These are phyloP conservation scores for Leptopilina syphax DNA, from an alignment of 2,888 invertebrate species.

Conservation along the genomic window DNA sequence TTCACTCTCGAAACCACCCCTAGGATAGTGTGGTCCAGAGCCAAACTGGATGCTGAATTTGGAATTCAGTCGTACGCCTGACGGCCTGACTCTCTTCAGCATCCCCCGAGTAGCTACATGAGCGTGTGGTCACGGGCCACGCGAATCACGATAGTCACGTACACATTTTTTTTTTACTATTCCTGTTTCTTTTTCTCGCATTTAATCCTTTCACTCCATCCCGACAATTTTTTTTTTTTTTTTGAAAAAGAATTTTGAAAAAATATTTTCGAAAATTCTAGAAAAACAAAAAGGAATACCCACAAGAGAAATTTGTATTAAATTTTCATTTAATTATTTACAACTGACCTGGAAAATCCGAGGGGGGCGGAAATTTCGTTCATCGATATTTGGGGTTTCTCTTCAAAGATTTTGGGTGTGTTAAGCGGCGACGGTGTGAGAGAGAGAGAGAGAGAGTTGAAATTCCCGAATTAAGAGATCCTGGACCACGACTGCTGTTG, in stretches of 20 bases:
- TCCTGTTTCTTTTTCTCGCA: too few species aligned
- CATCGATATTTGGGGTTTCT: background rate
- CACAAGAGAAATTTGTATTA: background rate
- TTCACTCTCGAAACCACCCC: conserved; percentile 49
- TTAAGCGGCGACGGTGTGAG: background rate
- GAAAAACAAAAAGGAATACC: background rate
- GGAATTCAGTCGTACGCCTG: conserved; percentile 55
- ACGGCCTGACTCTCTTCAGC: conserved; percentile 51
- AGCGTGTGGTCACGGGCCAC: conserved; percentile 8
- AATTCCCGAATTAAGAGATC: conserved; percentile 9
- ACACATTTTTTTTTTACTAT: background rate
- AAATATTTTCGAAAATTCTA: too few species aligned
- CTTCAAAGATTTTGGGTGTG: background rate
- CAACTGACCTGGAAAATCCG: background rate
- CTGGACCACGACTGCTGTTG: background rate
- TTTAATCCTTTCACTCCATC: background rate
- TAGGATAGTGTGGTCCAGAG: conserved; percentile 46
- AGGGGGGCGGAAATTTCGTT: background rate
- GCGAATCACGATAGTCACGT: background rate
- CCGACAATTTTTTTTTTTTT: background rate
- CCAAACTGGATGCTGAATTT: conserved; percentile 55
- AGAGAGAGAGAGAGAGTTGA: background rate
- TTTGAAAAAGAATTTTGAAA: too few species aligned
- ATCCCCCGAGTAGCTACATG: conserved; percentile 31
- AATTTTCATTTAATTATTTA: background rate